These are phyloP conservation scores for Rhinolophus ferrumequinum DNA, from an alignment of 2,113 vertebrate species.

Conservation along the genomic window DNA sequence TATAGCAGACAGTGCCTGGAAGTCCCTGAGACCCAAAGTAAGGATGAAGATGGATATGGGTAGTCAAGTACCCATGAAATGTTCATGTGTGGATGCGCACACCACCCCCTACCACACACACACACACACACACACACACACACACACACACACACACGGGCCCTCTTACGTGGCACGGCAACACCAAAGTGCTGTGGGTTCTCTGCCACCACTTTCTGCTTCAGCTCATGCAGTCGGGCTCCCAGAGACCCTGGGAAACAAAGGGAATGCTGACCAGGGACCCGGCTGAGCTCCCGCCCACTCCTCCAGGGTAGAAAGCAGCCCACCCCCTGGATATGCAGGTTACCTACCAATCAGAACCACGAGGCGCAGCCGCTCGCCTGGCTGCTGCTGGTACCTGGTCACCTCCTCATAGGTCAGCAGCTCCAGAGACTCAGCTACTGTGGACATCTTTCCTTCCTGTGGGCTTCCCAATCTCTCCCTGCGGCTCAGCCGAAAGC, in stretches of 20 bases:
- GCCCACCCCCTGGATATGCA: background rate
- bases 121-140: background rate
- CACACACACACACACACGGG: fast-evolving
- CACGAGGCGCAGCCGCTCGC: conserved; percentile 92
- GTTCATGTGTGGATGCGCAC: fast-evolving
- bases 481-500: conserved; percentile 91
- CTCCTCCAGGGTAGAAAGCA: background rate
- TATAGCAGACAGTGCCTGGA: background rate
- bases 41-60: background rate
- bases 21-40: background rate
- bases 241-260: conserved; percentile 91
- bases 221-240: conserved; percentile 92
- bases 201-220: conserved; percentile 95
- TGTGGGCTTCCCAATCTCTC: conserved; percentile 84
- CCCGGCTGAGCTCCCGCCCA: background rate
- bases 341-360: conserved; percentile 92
- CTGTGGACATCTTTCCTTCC: conserved; percentile 83
- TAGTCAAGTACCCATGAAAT: background rate
- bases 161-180: conserved; percentile 95
- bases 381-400: conserved; percentile 89
- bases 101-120: no score
- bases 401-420: conserved; percentile 95
- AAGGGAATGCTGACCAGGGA: background rate
- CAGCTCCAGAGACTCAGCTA: conserved; percentile 83
- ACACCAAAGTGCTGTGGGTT: conserved; percentile 92